Evolutionary conservation across 2,888 invertebrate genomes (phyloP).

Genomic region (Leucoma salicis): DNA sequence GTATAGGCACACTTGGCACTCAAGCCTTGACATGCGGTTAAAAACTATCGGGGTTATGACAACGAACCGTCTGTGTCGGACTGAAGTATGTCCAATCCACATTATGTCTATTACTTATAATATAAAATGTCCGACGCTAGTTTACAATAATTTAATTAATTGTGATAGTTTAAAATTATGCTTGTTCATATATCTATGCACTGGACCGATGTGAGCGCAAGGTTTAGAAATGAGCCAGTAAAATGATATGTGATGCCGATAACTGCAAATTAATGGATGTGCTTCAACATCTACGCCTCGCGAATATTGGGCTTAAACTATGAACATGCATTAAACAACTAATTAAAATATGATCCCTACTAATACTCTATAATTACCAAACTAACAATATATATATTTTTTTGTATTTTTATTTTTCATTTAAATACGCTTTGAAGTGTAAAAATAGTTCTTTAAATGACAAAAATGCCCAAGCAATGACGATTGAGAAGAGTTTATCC

Average conservation of each 20-base stretch:
- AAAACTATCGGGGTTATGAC: background rate
- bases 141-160: conserved; percentile 29
- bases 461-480: conserved; percentile 58
- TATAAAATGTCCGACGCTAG: conserved; percentile 22
- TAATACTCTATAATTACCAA: conserved; percentile 71
- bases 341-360: conserved; percentile 75
- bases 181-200: conserved; percentile 14
- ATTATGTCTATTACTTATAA: conserved; percentile 29
- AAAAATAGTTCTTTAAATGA: conserved; percentile 74
- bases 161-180: conserved; percentile 38
- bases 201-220: conserved; percentile 19
- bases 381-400: conserved; percentile 71
- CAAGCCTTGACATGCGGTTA: conserved; percentile 21
- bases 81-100: conserved; percentile 46
- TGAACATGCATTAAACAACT: conserved; percentile 75
- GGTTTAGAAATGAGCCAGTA: conserved; percentile 24
- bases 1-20: conserved; percentile 42
- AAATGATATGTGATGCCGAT: conserved; percentile 54
- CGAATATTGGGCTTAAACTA: conserved; percentile 62
- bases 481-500: conserved; percentile 29
- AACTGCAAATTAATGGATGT: conserved; percentile 52
- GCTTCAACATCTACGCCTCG: conserved; percentile 48
- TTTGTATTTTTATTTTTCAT: conserved; percentile 53
- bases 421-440: conserved; percentile 70
- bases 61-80: conserved; percentile 7